phyloP scores from a whole-genome alignment of 1,140 invertebrate species.

The Chironomus tepperi region DNA sequence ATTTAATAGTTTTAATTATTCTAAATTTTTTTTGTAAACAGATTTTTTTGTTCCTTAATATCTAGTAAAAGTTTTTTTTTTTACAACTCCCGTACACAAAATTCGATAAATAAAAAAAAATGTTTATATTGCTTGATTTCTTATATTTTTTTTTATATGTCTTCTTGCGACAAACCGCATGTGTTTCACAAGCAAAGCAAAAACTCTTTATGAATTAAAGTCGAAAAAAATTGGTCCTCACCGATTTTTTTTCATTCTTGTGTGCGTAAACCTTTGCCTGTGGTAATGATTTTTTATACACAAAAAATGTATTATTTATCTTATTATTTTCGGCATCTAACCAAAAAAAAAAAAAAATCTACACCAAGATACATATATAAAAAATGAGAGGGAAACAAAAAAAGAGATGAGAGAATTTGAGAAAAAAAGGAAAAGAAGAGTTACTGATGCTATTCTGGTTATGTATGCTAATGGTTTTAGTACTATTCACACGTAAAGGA shows the following conservation, averaged over 20 bases:
- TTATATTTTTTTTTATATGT: background rate
- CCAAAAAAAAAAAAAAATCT: slow-evolving; percentile 2
- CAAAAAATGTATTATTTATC: background rate
- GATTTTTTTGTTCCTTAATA: too few relatives aligned
- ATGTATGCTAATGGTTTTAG: too few relatives aligned
- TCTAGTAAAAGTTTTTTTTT: background rate
- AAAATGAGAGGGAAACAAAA: too few relatives aligned
- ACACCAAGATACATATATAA: background rate
- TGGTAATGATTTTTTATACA: slow-evolving; percentile 14
- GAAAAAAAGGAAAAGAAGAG: too few relatives aligned
- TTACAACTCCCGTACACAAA: background rate
- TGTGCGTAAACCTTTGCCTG: background rate
- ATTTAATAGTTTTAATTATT: background rate
- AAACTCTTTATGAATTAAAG: slow-evolving; percentile 23
- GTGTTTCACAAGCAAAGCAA: slow-evolving; percentile 19
- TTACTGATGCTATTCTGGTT: too few relatives aligned
- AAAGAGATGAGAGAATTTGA: too few relatives aligned
- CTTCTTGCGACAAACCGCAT: slow-evolving; percentile 14
- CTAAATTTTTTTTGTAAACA: background rate
- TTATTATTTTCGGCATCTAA: slow-evolving; percentile 7
- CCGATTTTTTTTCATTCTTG: slow-evolving; percentile 18
- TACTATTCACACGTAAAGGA: too few relatives aligned
- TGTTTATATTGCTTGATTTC: background rate
- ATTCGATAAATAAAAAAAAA: slow-evolving; percentile 4
- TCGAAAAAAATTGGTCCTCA: slow-evolving; percentile 23